A percentile compares a stretch with the other conserved stretches of the same genome.
phyloP scores from a whole-genome alignment of 2,888 invertebrate species.

The Agrotis exclamationis region DNA sequence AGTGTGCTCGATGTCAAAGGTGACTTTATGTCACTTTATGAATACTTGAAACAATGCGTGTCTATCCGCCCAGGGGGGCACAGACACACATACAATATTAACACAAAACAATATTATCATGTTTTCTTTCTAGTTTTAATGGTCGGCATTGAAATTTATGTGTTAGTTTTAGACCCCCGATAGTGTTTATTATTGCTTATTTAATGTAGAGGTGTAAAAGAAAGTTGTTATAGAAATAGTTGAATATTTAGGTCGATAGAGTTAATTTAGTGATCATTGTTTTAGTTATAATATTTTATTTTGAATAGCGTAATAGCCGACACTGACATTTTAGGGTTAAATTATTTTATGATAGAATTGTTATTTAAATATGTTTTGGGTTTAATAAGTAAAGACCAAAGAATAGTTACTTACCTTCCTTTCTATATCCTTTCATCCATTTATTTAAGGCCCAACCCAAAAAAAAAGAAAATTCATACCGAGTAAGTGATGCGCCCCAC shows the following conservation, averaged over 20 bases:
- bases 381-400: neutral
- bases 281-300: conserved; percentile 29
- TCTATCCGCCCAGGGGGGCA: conserved; percentile 58
- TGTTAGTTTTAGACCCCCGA: conserved; percentile 60
- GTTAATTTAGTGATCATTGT: conserved; percentile 17
- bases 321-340: neutral
- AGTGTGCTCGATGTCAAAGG: conserved; percentile 46
- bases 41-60: conserved; percentile 47
- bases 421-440: neutral
- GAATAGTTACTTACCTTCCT: neutral
- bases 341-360: neutral
- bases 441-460: neutral
- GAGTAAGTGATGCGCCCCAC: conserved; percentile 43
- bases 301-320: neutral
- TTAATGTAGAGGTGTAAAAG: conserved; percentile 33
- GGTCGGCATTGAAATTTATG: conserved; percentile 54
- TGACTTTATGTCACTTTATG: conserved; percentile 40
- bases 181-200: conserved; percentile 54
- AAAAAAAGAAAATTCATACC: conserved; percentile 37
- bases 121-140: conserved; percentile 51
- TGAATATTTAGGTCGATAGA: conserved; percentile 41
- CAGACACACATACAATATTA: conserved; percentile 37
- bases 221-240: conserved; percentile 45
- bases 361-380: neutral
- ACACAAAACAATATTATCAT: conserved; percentile 47